Evolutionary conservation across 2,888 invertebrate genomes (phyloP), one percentile per base, ranked within the genome.

Genomic region (Julus scandinavius): DNA sequence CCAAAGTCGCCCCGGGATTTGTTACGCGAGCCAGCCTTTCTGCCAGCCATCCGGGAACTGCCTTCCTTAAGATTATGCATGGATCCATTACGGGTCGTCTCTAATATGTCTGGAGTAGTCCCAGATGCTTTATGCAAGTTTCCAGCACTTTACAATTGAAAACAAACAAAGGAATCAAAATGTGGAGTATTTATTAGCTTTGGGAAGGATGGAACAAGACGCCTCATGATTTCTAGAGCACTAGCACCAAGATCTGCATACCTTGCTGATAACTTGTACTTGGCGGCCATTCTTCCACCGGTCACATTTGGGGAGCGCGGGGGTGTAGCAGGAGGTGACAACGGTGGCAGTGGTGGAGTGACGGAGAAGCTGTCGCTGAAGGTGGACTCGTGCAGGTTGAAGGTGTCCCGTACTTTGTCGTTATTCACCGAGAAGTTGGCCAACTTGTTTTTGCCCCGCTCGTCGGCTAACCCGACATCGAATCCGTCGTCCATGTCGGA

Each of bases 251-350:
- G 54, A 13, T 54, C 4, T 13, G 20, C 17, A 54, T 88, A 90
- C 90, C 90, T 90, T 11, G 89, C 50, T n/a, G 90, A 90, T 38
- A 90, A 85, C 41, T 90, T 90, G 84, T 90, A 90, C 83, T 90
- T 90, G 45, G 90, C 88, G 63, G 89, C 88, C 41, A 89, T 88
- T 20, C 89, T 41, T 87, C 89, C 88, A 85, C 88, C 89, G 38
- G 89, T 88, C 85, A 88, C 87, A 72, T 89, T 89, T 29, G 88
- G 88, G 50, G 90, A 89, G 5, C 63, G 45, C 80, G 88, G 88
- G 41, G 89, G 89, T 58, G 89, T 89, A 20, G 89, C 89, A 13
- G 88, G 89, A n/a, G 90, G 90, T 7, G 90, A 90, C 72, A 90
- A 72, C 83, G 90, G 90, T 45, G 90, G 90, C 45, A 90, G 89